A percentile compares a stretch with the other conserved stretches of the same genome.
Conservation (phyloP, 2,888 invertebrate genomes). For the Athetis lepigone region DNA sequence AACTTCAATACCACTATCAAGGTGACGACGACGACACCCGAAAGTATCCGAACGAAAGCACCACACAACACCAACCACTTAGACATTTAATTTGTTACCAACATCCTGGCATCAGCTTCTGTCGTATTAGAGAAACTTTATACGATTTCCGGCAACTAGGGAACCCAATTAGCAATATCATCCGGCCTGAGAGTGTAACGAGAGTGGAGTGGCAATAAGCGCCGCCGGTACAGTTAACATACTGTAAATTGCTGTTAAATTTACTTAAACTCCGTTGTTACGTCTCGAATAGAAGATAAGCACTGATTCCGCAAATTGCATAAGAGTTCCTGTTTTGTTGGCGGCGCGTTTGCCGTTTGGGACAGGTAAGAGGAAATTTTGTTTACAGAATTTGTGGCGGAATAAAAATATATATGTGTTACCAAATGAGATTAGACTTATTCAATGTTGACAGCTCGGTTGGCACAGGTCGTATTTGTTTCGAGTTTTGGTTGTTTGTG, state of each 20-base stretch:
- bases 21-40: constrained; percentile 3
- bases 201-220: constrained; percentile 80
- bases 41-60: constrained; percentile 27
- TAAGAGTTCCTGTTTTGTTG: constrained; percentile 59
- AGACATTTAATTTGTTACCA: constrained; percentile 62
- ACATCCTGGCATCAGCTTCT: constrained; percentile 71
- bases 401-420: background rate
- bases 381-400: constrained; percentile 4
- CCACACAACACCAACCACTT: constrained; percentile 26
- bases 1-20: constrained; percentile 27
- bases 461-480: too few relatives aligned
- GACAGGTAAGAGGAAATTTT: constrained; percentile 24
- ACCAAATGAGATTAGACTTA: background rate
- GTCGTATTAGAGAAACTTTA: constrained; percentile 85
- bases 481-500: too few relatives aligned
- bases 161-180: constrained; percentile 89
- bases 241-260: constrained; percentile 86
- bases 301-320: constrained; percentile 71
- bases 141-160: constrained; percentile 85
- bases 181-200: constrained; percentile 82
- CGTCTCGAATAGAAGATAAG: constrained; percentile 70
- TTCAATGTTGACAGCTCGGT: too few relatives aligned
- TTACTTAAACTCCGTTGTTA: constrained; percentile 80
- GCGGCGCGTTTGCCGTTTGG: constrained; percentile 31
- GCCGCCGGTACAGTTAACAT: constrained; percentile 80